These are phyloP conservation scores for Bubo scandiacus DNA, from an alignment of 2,113 vertebrate genomes.

Conservation along the genomic window DNA sequence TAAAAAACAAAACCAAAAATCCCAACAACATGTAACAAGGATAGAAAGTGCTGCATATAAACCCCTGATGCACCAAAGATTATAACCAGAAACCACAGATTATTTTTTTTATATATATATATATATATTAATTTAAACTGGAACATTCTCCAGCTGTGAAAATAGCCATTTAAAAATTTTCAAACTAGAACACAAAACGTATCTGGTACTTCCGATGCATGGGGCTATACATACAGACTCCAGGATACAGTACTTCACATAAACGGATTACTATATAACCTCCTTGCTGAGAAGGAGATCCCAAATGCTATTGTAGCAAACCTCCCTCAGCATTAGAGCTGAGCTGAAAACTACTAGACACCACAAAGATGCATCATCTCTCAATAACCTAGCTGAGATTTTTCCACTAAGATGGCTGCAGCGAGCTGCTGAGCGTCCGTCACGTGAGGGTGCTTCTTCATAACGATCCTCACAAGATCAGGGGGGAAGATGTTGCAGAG, in stretches of 20 bases:
- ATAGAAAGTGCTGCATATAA: conserved; percentile 85
- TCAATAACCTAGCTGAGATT: conserved; percentile 90
- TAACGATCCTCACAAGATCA: conserved; percentile 91
- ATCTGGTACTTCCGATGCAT: conserved; percentile 64
- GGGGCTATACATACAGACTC: conserved; percentile 77
- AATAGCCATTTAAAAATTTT: conserved; percentile 66
- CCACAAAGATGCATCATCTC: conserved; percentile 74
- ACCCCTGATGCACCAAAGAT: conserved; percentile 84
- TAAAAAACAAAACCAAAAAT: conserved; percentile 23
- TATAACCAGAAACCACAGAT: conserved; percentile 73
- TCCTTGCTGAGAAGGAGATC: conserved; percentile 83
- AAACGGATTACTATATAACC: conserved; percentile 84
- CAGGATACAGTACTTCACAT: conserved; percentile 81
- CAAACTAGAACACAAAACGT: conserved; percentile 67
- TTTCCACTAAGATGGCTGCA: conserved; percentile 92
- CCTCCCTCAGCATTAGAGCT: conserved; percentile 82
- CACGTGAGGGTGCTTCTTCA: conserved; percentile 93
- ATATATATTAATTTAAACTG: conserved; percentile 76
- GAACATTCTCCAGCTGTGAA: conserved; percentile 71
- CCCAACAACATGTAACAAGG: conserved; percentile 70
- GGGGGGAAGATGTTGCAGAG: conserved; percentile 97
- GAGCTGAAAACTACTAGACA: conserved; percentile 79
- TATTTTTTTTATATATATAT: background rate
- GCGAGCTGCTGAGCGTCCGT: conserved; percentile 94
- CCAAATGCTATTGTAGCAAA: conserved; percentile 88